phyloP scores from a whole-genome alignment of 2,888 invertebrate species.

The Rotaria magnacalcarata region DNA sequence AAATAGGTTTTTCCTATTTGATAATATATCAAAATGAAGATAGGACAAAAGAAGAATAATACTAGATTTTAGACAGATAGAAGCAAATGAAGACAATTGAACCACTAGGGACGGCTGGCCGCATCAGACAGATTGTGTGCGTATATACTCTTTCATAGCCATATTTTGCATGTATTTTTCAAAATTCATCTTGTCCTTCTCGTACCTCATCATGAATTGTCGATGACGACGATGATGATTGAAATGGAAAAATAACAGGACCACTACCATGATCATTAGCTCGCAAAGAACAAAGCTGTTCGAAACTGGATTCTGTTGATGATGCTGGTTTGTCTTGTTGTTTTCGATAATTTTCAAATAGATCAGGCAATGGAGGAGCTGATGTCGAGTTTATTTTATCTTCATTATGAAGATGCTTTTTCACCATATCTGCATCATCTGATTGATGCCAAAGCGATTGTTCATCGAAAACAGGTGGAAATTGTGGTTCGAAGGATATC shows the following conservation, averaged over 20 bases:
- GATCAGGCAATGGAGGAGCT: not conserved
- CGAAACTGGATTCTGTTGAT: slow-evolving; percentile 19
- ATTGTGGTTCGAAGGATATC: not conserved
- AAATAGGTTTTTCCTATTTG: not conserved
- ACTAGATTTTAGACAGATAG: not conserved
- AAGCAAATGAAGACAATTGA: not conserved
- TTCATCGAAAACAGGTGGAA: slow-evolving; percentile 23
- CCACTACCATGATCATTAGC: slow-evolving; percentile 23
- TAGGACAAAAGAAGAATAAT: not conserved
- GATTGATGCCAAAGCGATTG: slow-evolving; percentile 13
- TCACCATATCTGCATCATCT: not conserved
- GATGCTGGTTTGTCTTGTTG: not conserved
- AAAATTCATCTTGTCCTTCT: not conserved
- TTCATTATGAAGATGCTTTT: not conserved
- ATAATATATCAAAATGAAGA: not conserved
- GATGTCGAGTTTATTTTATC: not conserved
- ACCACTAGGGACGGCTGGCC: not conserved
- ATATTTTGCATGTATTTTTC: not conserved
- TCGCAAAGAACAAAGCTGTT: slow-evolving; percentile 31
- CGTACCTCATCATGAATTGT: not conserved
- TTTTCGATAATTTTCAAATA: slow-evolving; percentile 7
- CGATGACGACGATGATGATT: not conserved
- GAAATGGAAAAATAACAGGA: slow-evolving; percentile 2
- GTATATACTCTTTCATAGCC: not conserved
- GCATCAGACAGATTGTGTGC: not conserved